phyloP scores from a whole-genome alignment of 2,888 invertebrate genomes.

The Oscheius onirici region DNA sequence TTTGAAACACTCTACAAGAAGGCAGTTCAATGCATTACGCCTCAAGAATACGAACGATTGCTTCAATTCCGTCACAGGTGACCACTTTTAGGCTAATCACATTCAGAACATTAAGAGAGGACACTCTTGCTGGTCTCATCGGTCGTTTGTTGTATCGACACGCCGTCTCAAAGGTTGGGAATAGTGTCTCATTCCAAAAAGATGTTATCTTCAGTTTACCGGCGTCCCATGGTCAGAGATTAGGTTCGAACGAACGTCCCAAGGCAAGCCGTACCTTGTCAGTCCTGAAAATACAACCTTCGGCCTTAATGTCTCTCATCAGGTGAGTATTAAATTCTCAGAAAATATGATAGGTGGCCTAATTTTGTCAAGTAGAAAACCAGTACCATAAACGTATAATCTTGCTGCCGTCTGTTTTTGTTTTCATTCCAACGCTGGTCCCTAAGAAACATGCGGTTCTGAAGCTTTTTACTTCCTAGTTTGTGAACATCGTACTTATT shows the following conservation, averaged over 20 bases:
- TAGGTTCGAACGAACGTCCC: slow-evolving; percentile 66
- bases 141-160: slow-evolving; percentile 67
- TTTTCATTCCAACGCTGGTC: too few species aligned
- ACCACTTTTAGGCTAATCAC: neutral
- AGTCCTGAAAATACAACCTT: slow-evolving; percentile 59
- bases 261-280: slow-evolving; percentile 68
- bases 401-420: too few species aligned
- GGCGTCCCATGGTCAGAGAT: slow-evolving; percentile 63
- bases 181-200: neutral
- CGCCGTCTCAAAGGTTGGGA: slow-evolving; percentile 57
- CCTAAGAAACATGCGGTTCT: too few species aligned
- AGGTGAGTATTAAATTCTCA: too few species aligned
- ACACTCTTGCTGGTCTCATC: slow-evolving; percentile 65
- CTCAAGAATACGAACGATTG: slow-evolving; percentile 65
- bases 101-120: slow-evolving; percentile 49
- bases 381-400: too few species aligned
- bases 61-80: slow-evolving; percentile 59
- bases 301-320: slow-evolving; percentile 70
- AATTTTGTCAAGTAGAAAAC: too few species aligned
- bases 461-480: too few species aligned
- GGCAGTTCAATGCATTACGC: slow-evolving; percentile 68
- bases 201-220: slow-evolving; percentile 51
- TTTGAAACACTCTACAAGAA: slow-evolving; percentile 63
- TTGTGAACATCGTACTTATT: too few species aligned
- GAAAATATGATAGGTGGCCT: too few species aligned